Conservation (phyloP, 2,888 invertebrate species). For the Lacanobia wlatinum region DNA sequence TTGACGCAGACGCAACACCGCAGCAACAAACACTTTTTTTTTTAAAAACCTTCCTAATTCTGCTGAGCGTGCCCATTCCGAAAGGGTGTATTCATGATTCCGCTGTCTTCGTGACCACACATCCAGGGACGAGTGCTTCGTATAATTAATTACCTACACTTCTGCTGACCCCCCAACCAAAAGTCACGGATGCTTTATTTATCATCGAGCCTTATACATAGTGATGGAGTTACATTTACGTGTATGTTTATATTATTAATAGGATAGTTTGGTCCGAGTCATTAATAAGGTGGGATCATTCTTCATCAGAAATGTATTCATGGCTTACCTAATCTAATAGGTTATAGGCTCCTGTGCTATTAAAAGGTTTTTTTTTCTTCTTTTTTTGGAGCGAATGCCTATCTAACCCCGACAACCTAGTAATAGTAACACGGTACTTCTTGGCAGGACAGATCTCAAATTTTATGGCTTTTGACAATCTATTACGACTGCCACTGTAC, state of each 20-base stretch:
- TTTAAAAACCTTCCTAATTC: no score
- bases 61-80: no score
- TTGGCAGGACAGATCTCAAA: no score
- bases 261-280: slow-evolving; percentile 6
- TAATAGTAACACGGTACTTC: no score
- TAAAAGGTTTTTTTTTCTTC: no score
- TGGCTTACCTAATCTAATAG: not conserved
- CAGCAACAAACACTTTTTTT: no score
- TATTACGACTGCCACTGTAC: no score
- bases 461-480: no score
- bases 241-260: slow-evolving; percentile 39
- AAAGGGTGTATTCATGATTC: not conserved
- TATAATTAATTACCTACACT: slow-evolving; percentile 70
- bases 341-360: no score
- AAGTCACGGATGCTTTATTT: slow-evolving; percentile 59
- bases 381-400: no score
- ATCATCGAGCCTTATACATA: slow-evolving; percentile 64
- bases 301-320: slow-evolving; percentile 27
- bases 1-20: no score
- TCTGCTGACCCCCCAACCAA: slow-evolving; percentile 43
- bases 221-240: slow-evolving; percentile 44
- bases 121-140: slow-evolving; percentile 44
- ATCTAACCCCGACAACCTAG: no score
- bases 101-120: slow-evolving; percentile 37
- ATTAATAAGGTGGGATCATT: slow-evolving; percentile 38